phyloP scores from a whole-genome alignment of 2,888 invertebrate genomes.

The Rosalia funebris region DNA sequence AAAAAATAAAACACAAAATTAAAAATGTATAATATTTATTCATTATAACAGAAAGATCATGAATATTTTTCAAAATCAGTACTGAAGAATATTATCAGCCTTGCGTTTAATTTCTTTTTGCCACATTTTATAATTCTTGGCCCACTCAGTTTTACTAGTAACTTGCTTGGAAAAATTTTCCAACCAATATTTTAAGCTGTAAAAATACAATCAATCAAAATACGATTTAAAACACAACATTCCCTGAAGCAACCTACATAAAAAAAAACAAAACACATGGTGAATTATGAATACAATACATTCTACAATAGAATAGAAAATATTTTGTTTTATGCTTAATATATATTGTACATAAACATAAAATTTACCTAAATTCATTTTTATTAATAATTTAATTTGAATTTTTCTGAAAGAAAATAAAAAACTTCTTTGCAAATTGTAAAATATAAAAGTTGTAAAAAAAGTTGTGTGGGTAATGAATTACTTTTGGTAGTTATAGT shows the following conservation, averaged over 20 bases:
- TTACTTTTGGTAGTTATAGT: conserved; percentile 77
- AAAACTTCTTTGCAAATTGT: not conserved
- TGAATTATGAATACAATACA: too few species aligned
- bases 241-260: not conserved
- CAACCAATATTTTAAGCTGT: conserved; percentile 37
- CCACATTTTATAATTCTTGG: conserved; percentile 29
- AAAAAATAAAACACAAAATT: too few species aligned
- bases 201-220: conserved; percentile 48
- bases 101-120: conserved; percentile 60
- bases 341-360: too few species aligned
- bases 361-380: too few species aligned
- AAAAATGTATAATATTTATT: not conserved
- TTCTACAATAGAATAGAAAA: not conserved
- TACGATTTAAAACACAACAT: not conserved
- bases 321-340: too few species aligned
- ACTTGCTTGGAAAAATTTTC: conserved; percentile 20
- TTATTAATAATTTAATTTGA: too few species aligned
- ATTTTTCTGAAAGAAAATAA: too few species aligned
- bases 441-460: not conserved
- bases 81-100: not conserved
- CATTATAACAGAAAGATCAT: not conserved
- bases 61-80: not conserved
- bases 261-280: not conserved
- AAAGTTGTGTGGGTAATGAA: not conserved
- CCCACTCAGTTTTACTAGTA: conserved; percentile 31